Evolutionary conservation across 2,113 vertebrate species (phyloP).

Genomic region (Cyanoliseus patagonus): DNA sequence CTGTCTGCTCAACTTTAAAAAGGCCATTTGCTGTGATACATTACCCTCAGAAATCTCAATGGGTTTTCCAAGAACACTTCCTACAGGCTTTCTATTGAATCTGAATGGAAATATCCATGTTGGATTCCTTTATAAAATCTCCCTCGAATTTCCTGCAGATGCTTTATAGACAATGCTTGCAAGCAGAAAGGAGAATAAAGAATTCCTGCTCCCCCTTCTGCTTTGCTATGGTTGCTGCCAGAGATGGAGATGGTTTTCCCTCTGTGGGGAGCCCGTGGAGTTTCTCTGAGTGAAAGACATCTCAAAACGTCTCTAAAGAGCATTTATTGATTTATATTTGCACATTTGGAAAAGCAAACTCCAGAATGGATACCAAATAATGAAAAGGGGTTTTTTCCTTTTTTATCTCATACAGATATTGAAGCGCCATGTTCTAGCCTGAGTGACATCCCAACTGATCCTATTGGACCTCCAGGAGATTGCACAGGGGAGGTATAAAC

Average conservation of each 20-base stretch:
- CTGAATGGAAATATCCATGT: neutral
- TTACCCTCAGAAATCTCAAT: neutral
- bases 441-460: neutral
- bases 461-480: neutral
- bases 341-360: slow-evolving; percentile 12
- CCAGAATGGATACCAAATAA: slow-evolving; percentile 8
- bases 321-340: neutral
- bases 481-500: neutral
- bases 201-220: neutral
- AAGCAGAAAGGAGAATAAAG: neutral
- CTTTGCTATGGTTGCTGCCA: neutral
- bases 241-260: neutral
- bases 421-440: neutral
- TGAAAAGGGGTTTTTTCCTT: neutral
- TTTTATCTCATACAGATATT: neutral
- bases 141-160: neutral
- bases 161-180: neutral
- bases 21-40: neutral
- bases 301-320: neutral
- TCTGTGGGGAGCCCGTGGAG: neutral
- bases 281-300: neutral
- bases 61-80: neutral
- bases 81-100: neutral
- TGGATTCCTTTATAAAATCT: neutral
- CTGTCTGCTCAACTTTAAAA: neutral